Base-by-base conservation (phyloP, 2,888 invertebrate species). In the Druceiella hillmani region DNA sequence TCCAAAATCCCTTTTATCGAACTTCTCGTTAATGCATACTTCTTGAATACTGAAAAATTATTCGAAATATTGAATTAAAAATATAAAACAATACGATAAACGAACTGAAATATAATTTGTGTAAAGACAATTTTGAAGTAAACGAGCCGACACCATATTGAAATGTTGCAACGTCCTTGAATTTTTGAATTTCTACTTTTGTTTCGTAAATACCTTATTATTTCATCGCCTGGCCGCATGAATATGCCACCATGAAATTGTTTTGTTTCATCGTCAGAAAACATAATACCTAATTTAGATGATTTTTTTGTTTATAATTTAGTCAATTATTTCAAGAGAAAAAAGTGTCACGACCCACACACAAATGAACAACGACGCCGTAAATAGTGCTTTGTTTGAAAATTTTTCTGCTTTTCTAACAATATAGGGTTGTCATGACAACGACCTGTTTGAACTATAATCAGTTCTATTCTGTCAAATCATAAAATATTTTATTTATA, bases 221-320 rank as follows among this genome's bases (percentile, higher is more conserved):
- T 63, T 54, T 69, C 67, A 52, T 69, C 67, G 45, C 63, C 65
- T 39, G 64, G 62, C 47, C 59, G 58, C 60, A 62, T 62, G 52
- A 63, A 62, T 53, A 58, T 58, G 55, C 57, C 59, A 53, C 62
- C 66, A 45, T 58, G 56, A 47, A 59, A 58, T 57, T 60, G 61
- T 67, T 68, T 70, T 61, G 66, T 67, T 62, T 69, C 68, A 43
- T 68, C 68, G 52, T 68, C 66, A 48, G 66, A 65, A 60, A 70
- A 67, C 70, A 70, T 70, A 27, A 11, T 27, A 10, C 11, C 11
- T 7, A 4, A 10, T 27, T 27, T 27, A 7, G 11, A 27, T 27
- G 6, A 27, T 27, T 27, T 58, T 59, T 67, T 66, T 63, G 61
- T 63, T 64, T 61, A 62, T 51, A 54, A 57, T 62, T 58, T 64